phyloP scores from a whole-genome alignment of 2,888 invertebrate genomes.

The Macaria liturata region DNA sequence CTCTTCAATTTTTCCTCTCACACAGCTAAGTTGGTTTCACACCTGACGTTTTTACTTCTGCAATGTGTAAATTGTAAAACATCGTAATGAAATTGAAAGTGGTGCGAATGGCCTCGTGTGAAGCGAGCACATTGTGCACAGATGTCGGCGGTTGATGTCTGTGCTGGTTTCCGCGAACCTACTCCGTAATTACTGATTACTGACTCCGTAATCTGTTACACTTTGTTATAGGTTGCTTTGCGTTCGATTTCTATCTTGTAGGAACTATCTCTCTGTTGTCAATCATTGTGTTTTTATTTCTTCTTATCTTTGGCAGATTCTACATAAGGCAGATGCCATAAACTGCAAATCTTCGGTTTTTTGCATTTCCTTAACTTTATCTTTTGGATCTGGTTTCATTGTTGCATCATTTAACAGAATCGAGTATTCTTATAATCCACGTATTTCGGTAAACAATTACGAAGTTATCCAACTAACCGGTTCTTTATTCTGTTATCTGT shows the following conservation, averaged over 20 bases:
- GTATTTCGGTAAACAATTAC: slow-evolving; percentile 21
- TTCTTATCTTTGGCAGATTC: no score
- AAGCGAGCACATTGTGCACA: slow-evolving; percentile 60
- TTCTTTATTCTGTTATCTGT: slow-evolving; percentile 26
- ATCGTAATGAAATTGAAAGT: slow-evolving; percentile 65
- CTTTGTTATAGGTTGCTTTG: neutral
- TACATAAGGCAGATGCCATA: no score
- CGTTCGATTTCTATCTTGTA: neutral
- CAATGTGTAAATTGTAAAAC: slow-evolving; percentile 25
- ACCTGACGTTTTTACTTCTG: neutral
- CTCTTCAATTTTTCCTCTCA: no score
- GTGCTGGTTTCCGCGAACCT: slow-evolving; percentile 21
- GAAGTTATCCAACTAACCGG: slow-evolving; percentile 25
- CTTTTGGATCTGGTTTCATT: no score
- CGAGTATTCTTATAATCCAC: slow-evolving; percentile 20
- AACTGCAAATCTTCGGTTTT: no score
- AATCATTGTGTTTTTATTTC: no score
- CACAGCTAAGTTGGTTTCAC: no score
- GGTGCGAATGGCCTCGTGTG: slow-evolving; percentile 68
- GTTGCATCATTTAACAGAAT: slow-evolving; percentile 4
- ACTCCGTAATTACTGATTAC: slow-evolving; percentile 2
- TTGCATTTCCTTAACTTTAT: no score
- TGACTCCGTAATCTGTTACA: neutral
- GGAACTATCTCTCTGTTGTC: no score
- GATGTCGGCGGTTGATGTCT: slow-evolving; percentile 39